Evolutionary conservation across 2,888 invertebrate species (phyloP).

Genomic region (Tanypteryx hageni): DNA sequence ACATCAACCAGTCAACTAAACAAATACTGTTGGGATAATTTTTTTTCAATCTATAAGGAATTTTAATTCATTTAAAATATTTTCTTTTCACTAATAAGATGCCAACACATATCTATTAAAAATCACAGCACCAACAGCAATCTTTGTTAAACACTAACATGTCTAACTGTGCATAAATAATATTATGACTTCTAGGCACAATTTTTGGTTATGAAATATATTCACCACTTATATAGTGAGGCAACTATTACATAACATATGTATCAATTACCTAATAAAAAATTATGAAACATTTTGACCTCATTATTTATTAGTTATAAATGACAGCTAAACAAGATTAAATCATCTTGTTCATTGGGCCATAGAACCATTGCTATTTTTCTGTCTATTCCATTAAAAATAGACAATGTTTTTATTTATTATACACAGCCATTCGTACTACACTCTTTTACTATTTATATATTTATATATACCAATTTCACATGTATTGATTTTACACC

Average conservation of each 20-base stretch:
- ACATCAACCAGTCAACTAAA: too few relatives aligned
- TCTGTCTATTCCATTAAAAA: slow-evolving; percentile 43
- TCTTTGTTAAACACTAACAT: background rate
- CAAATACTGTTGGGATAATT: too few relatives aligned
- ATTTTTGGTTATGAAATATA: slow-evolving; percentile 31
- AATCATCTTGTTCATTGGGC: background rate
- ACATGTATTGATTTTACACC: background rate
- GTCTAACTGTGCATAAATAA: slow-evolving; percentile 36
- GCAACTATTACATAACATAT: background rate
- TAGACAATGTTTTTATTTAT: slow-evolving; percentile 27
- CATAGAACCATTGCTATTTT: slow-evolving; percentile 7
- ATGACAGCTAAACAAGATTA: slow-evolving; percentile 33
- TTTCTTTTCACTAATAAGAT: background rate
- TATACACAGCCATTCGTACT: slow-evolving; percentile 47
- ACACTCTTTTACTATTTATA: background rate
- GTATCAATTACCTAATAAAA: background rate
- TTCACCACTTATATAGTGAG: background rate
- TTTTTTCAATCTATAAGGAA: too few relatives aligned
- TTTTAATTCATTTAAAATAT: background rate
- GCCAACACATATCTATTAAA: background rate
- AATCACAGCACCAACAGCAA: slow-evolving; percentile 58
- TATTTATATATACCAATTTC: background rate
- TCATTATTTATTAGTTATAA: slow-evolving; percentile 32
- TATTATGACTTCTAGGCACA: slow-evolving; percentile 42
- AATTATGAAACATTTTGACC: slow-evolving; percentile 25